phyloP scores from a whole-genome alignment of 1,140 invertebrate species.

The Drosophila orena region DNA sequence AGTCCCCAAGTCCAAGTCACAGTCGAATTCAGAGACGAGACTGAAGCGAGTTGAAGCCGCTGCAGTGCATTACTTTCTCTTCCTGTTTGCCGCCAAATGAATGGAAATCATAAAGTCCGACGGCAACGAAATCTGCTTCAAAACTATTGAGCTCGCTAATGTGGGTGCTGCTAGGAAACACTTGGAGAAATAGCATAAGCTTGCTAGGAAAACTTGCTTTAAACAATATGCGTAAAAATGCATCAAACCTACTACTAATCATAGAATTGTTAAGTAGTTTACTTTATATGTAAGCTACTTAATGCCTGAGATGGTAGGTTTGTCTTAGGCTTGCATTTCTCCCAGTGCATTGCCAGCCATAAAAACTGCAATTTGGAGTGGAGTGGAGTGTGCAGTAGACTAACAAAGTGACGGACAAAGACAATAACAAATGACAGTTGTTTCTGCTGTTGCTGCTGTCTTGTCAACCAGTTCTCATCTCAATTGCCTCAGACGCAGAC shows the following conservation, averaged over 20 bases:
- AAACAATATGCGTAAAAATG: neutral
- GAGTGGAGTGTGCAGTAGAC: slow-evolving; percentile 30
- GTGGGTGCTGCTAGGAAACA: slow-evolving; percentile 20
- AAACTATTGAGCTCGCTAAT: slow-evolving; percentile 35
- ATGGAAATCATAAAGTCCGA: slow-evolving; percentile 64
- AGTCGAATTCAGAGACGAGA: slow-evolving; percentile 30
- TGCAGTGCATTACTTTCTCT: slow-evolving; percentile 78
- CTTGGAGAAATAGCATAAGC: neutral
- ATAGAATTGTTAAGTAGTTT: neutral
- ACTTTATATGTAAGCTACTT: too few species aligned
- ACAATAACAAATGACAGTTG: slow-evolving; percentile 75
- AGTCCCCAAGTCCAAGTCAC: slow-evolving; percentile 19
- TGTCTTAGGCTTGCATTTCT: neutral
- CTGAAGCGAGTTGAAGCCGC: slow-evolving; percentile 29
- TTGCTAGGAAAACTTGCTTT: too few species aligned
- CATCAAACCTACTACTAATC: too few species aligned
- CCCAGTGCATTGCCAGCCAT: slow-evolving; percentile 13
- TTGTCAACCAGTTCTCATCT: slow-evolving; percentile 55
- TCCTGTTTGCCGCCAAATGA: slow-evolving; percentile 77
- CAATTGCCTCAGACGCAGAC: slow-evolving; percentile 30
- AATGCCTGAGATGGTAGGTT: too few species aligned
- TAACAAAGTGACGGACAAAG: slow-evolving; percentile 39
- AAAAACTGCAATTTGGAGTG: slow-evolving; percentile 15
- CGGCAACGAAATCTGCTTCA: slow-evolving; percentile 29
- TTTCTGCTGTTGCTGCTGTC: slow-evolving; percentile 18